Base-by-base conservation (phyloP, 2,888 invertebrate species). In the Lasioglossum marginatum region DNA sequence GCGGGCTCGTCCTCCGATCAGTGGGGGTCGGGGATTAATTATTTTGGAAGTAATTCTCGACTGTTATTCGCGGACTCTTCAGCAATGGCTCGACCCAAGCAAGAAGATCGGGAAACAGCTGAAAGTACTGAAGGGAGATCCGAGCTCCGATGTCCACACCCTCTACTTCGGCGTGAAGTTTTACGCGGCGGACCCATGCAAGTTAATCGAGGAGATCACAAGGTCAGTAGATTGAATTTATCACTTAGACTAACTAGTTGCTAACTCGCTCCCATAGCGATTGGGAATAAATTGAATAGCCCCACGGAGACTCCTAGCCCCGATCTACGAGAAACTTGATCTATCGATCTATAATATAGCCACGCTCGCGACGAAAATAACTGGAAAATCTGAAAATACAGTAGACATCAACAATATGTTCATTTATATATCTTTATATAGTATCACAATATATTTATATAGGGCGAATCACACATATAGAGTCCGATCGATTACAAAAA, bases 161-260 rank as follows among this genome's bases (percentile, higher is more conserved):
- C 97, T 99, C 92, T 99, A 99, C 96, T 99, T 99, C 95, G 99
- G 99, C 83, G 99, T 99, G 88, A 99, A 99, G 96, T 99, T 99
- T 95, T 99, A 99, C 95, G 98, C 99, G 4, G 98, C 98, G 0
- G 99, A 99, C 96, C 99, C 99, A 1, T 99, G 99, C 96, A 99
- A 99, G 95, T 96, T 99, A 85, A 96, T 98, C 85, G 99, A 99
- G 96, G 99, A 99, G 96, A 99, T 99, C 93, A 99, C 99, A 83
- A 97, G 99, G 98, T 98, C 96, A 95, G 94, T 81, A 68, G 68
- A 83, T 81, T 83, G 43, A 78, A 82, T 87, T 86, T 79, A 71
- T 77, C 80, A 63, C 34, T 34, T 63, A 52, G 14, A n/a, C 27
- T 34, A 34, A 79, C 40, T 40, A 37, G 66, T 75, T 40, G 23